Evolutionary conservation across 2,888 invertebrate genomes (phyloP), one percentile per base, ranked within the genome.

Genomic region (Matsumyia berberina): DNA sequence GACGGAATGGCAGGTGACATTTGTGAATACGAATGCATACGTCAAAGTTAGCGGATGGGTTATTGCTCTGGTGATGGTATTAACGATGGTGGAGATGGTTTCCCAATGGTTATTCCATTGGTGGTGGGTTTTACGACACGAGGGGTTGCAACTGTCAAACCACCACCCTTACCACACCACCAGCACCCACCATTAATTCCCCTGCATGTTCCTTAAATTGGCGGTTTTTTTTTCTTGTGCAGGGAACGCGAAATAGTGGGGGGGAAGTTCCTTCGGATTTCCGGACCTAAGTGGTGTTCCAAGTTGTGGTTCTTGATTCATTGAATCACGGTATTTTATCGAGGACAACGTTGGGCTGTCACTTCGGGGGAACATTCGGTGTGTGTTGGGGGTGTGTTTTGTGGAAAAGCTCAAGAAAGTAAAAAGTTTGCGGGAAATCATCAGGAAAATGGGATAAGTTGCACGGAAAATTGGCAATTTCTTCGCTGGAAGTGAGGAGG

Each of bases 1-100:
- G 73, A 24, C 66, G 39, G 73, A 83, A 62, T 83, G 83, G 79
- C 83, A 83, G 73, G 83, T 79, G 73, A 79, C 73, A 62, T 42
- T 24, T 17, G 72, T 55, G 60, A 51, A 77, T 66, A 31, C 67
- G 73, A 83, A 69, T 69, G 60, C 72, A 79, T 79, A 55, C 60
- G 67, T 83, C 55, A 64, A 80, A 80, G 74, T 74, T 72, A 33
- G 51, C 73, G 46, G 12, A 44, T 17, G 49, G 60, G 72, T 72
- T 49, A 33, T 69, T 55, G 55, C 44, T 69, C 42, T 11, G 57
- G 37, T 39, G 17, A 35, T 42, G 37, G 46, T 46, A 55, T 37
- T 46, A 39, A 39, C 53, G 49, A 44, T 58, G 76, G 39, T 33
- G 42, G n/a, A n/a, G n/a, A n/a, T n/a, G n/a, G n/a, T n/a, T n/a